Base-by-base conservation (phyloP, 2,113 vertebrate species). In the Marmota monax region DNA sequence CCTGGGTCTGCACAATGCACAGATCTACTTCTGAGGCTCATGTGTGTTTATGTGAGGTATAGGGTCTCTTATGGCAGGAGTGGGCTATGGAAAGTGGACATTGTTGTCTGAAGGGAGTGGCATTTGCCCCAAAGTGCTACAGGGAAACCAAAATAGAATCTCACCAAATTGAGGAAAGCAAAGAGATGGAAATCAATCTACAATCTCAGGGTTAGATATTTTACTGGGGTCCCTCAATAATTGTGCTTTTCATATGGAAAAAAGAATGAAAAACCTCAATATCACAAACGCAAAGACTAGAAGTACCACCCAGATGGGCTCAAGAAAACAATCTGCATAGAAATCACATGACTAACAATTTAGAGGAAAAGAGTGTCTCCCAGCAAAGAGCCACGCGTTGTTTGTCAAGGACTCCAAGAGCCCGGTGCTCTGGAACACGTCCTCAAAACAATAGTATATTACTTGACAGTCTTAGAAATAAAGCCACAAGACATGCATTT, bases 1-100 rank as follows among this genome's bases (percentile, higher is more conserved):
- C 17, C 13, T 11, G 0, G 0, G 32, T 58, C 16, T 34, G 34
- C 58, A 4, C 2, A 2, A 34, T 13, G 11, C 37, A 42, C 42
- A 65, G 9, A 70, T 61, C 48, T 72, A 32, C 16, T 12, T 48
- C 88, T 37, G 73, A 63, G 51, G 39, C 14, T n/a, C 37, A 27
- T 37, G 25, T 51, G 4, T 63, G 51, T 51, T 32, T 39, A 23
- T 29, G 1, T 3, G 27, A 37, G 25, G 72, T 1, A 0, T n/a
- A 7, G 7, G 67, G 39, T 3, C 42, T 94, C 42, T 7, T 5
- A 6, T 42, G 77, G 45, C 27, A 63, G 65, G 34, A 22, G 4
- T 34, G 34, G 34, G 53, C n/a, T 7, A 18, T 14, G 9, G 76
- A 74, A 58, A 42, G n/a, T 14, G 25, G 18, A 63, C n/a, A 4